Percentiles rank a stretch among this genome's conserved stretches.
These are phyloP conservation scores for Xylocampa areola DNA, from an alignment of 2,888 invertebrate species.

Conservation along the genomic window DNA sequence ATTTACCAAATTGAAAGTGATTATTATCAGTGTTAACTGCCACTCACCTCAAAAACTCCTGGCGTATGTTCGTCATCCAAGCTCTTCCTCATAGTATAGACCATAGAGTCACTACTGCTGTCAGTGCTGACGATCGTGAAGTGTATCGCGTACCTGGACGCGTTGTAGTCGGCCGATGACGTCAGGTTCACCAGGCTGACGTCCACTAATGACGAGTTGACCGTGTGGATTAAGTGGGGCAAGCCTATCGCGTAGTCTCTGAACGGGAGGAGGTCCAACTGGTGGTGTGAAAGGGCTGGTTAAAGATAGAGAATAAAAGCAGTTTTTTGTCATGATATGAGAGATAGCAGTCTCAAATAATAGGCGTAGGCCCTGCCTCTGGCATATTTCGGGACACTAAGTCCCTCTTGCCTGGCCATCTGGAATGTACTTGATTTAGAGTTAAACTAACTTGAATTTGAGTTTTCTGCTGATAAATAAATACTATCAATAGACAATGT, in stretches of 20 bases:
- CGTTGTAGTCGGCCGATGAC: conserved; percentile 79
- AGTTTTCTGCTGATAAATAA: too few species aligned
- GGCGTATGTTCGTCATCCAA: conserved; percentile 94
- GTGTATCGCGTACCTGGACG: conserved; percentile 91
- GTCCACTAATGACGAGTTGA: conserved; percentile 91
- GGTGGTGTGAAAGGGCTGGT: too few species aligned
- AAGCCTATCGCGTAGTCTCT: conserved; percentile 85
- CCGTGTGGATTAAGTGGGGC: conserved; percentile 92
- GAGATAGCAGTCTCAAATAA: too few species aligned
- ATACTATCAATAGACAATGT: too few species aligned
- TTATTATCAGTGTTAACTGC: not conserved
- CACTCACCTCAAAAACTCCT: conserved; percentile 91
- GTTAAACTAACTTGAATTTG: too few species aligned
- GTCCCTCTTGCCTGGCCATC: too few species aligned
- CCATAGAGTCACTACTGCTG: conserved; percentile 73
- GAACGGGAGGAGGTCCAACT: conserved; percentile 88
- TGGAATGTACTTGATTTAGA: too few species aligned
- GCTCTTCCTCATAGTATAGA: conserved; percentile 84
- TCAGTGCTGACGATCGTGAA: conserved; percentile 88
- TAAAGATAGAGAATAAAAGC: too few species aligned
- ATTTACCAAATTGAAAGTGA: too few species aligned
- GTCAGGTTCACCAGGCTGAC: conserved; percentile 89
- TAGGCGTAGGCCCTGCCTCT: too few species aligned
- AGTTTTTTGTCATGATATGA: too few species aligned
- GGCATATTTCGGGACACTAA: too few species aligned